Evolutionary conservation across 2,888 invertebrate genomes (phyloP), one percentile per base, ranked within the genome.

Genomic region (Ectropis crepuscularia): DNA sequence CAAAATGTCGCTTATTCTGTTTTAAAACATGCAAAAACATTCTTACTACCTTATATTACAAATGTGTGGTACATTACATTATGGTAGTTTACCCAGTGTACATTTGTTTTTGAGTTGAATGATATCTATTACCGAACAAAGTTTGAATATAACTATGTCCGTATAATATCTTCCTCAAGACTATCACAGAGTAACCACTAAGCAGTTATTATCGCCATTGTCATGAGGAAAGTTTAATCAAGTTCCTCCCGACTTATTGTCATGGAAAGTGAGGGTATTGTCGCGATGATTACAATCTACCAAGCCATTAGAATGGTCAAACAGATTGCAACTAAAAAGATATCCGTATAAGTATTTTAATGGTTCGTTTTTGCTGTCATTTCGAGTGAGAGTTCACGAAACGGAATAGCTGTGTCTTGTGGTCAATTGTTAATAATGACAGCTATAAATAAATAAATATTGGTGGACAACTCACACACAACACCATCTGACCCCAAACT

Each of bases 191-290:
- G 16, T 2, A 8, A 8, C 16, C 9, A 46, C 6, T 46, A 46
- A 11, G n/a, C 11, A 11, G 5, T 11, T 45, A 6, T 2, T 36
- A 53, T 43, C 16, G 12, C 41, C 16, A 48, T 64, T 53, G 48
- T 55, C 48, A 47, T 49, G 55, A 61, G 57, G 57, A 65, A 65
- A 65, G 60, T 60, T 60, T 55, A 39, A 50, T 50, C 28, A 28
- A 60, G 43, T 51, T 53, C 46, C 50, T 54, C n/a, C 12, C 8
- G 37, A 43, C n/a, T 57, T 54, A 42, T 64, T 60, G 43, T 43
- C 36, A 41, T 42, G 11, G 50, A 61, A 54, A 61, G 45, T 61
- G 45, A 55, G 43, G 43, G 41, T 39, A 54, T 49, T 39, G 50
- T 37, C 48, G 37, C 46, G 42, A 42, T 48, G 47, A 28, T 47